Evolutionary conservation across 64 coral and sea anemone genomes (phyloP).

Genomic region (Acropora yongei): DNA sequence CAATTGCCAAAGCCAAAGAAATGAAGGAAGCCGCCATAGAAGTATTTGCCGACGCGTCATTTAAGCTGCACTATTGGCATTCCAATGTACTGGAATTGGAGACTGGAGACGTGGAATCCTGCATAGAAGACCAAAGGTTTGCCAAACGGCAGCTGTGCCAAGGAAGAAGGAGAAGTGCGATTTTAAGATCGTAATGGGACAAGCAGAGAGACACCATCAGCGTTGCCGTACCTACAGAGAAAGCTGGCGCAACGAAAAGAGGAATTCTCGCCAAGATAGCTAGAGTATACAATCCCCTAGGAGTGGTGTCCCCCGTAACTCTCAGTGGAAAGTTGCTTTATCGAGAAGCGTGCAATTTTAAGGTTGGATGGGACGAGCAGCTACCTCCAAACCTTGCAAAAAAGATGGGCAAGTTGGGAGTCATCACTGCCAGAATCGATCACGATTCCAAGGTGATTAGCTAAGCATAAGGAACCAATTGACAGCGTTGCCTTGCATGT

Average conservation of each 20-base stretch:
- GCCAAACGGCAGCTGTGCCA: no score
- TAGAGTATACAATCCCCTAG: no score
- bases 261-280: no score
- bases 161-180: no score
- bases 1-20: no score
- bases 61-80: constrained; percentile 38
- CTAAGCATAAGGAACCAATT: constrained; percentile 6
- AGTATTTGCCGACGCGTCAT: constrained; percentile 53
- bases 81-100: neutral
- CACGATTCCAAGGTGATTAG: neutral
- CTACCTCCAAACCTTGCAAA: neutral
- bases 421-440: constrained; percentile 4
- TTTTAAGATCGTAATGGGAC: no score
- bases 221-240: no score
- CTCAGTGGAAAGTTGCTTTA: constrained; percentile 52
- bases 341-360: constrained; percentile 29
- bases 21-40: neutral
- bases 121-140: no score
- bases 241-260: no score
- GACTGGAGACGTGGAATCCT: no score
- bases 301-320: neutral
- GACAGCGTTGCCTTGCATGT: constrained; percentile 16
- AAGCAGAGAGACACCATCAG: no score
- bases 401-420: neutral
- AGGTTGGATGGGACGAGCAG: constrained; percentile 25